These are phyloP conservation scores for Athalia circularis DNA, from an alignment of 2,888 invertebrate genomes.

Conservation along the genomic window DNA sequence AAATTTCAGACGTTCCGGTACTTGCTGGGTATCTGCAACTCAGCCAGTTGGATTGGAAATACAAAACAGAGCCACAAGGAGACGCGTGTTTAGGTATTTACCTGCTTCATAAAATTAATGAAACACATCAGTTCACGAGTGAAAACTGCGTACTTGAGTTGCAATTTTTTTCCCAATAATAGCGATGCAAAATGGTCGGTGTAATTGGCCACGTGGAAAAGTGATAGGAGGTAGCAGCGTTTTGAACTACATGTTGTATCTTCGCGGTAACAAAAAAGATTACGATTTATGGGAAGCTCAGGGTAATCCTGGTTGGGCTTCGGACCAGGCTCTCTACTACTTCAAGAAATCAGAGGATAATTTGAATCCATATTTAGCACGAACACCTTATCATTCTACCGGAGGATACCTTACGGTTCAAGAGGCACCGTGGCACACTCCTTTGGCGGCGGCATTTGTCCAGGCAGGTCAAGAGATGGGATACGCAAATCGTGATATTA, in stretches of 20 bases:
- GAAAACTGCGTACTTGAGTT: neutral
- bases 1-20: constrained; percentile 91
- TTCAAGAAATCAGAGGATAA: constrained; percentile 96
- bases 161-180: constrained; percentile 40
- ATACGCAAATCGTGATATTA: constrained; percentile 90
- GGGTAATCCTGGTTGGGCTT: constrained; percentile 94
- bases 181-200: constrained; percentile 90
- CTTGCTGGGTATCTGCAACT: constrained; percentile 91
- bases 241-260: constrained; percentile 93
- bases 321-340: constrained; percentile 85
- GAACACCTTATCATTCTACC: constrained; percentile 86
- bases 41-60: constrained; percentile 93
- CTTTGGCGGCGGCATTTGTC: constrained; percentile 87
- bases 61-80: constrained; percentile 92
- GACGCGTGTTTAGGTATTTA: constrained; percentile 85
- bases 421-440: constrained; percentile 92
- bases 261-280: constrained; percentile 91
- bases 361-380: constrained; percentile 87
- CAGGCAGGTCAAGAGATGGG: constrained; percentile 90
- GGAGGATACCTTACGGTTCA: constrained; percentile 90
- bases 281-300: constrained; percentile 92
- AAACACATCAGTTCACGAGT: neutral
- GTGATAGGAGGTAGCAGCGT: constrained; percentile 93
- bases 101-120: neutral
- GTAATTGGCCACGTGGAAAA: constrained; percentile 95